These are phyloP conservation scores for Passer montanus DNA, from an alignment of 2,113 vertebrate species.

Conservation along the genomic window DNA sequence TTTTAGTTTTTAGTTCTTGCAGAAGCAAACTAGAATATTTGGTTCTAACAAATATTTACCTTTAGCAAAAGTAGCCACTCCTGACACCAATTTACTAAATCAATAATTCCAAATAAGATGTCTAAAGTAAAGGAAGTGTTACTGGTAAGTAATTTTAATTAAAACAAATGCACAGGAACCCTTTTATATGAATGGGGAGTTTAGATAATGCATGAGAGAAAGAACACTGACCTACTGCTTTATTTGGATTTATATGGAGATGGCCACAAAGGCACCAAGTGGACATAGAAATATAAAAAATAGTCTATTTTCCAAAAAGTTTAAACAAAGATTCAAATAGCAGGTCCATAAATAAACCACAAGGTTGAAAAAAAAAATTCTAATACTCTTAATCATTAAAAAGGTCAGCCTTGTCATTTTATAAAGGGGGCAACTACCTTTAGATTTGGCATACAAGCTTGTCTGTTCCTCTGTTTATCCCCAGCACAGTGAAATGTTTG, in stretches of 20 bases:
- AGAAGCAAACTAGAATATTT: background rate
- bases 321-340: background rate
- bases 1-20: background rate
- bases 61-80: background rate
- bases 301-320: background rate
- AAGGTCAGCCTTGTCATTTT: background rate
- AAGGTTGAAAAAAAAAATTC: background rate
- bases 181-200: background rate
- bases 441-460: background rate
- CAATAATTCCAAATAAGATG: background rate
- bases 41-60: background rate
- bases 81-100: background rate
- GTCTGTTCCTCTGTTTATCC: background rate
- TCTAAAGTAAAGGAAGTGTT: background rate
- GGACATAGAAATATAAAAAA: background rate
- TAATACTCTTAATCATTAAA: background rate
- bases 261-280: background rate
- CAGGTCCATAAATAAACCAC: background rate
- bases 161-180: background rate
- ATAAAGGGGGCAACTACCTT: background rate
- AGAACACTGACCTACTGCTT: background rate
- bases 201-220: background rate
- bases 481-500: background rate
- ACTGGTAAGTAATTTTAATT: background rate
- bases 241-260: background rate